phyloP scores from a whole-genome alignment of 2,888 invertebrate genomes.

The Cheilosia grossa region DNA sequence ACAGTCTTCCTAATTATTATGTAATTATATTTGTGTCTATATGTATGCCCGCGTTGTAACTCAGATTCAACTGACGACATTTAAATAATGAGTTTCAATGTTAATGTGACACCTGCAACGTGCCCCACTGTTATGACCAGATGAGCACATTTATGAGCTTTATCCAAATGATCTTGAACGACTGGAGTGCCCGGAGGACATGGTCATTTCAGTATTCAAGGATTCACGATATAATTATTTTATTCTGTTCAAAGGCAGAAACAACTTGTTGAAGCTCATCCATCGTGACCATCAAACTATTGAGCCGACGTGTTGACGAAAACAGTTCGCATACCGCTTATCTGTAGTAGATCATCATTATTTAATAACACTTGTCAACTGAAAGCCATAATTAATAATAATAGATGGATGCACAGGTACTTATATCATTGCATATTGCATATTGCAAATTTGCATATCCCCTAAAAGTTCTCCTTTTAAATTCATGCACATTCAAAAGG shows the following conservation, averaged over 20 bases:
- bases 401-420: constrained; percentile 26
- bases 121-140: constrained; percentile 49
- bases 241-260: not conserved
- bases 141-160: not conserved
- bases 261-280: not conserved
- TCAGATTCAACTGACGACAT: constrained; percentile 32
- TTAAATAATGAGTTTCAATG: constrained; percentile 60
- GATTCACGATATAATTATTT: constrained; percentile 57
- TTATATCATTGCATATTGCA: constrained; percentile 47
- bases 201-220: constrained; percentile 40
- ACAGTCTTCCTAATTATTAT: not conserved
- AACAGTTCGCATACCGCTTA: not conserved
- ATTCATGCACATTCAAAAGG: not conserved
- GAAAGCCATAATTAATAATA: constrained; percentile 57
- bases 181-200: constrained; percentile 7
- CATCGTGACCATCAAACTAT: constrained; percentile 21
- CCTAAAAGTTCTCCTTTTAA: not conserved
- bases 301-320: constrained; percentile 39
- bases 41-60: no score
- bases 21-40: no score
- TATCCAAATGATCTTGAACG: not conserved
- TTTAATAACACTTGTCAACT: constrained; percentile 49
- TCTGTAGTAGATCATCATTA: constrained; percentile 43
- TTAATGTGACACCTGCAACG: constrained; percentile 55
- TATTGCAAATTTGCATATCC: constrained; percentile 37